These are phyloP conservation scores for Dissostichus mawsoni DNA, from an alignment of 2,113 vertebrate species.

Conservation along the genomic window DNA sequence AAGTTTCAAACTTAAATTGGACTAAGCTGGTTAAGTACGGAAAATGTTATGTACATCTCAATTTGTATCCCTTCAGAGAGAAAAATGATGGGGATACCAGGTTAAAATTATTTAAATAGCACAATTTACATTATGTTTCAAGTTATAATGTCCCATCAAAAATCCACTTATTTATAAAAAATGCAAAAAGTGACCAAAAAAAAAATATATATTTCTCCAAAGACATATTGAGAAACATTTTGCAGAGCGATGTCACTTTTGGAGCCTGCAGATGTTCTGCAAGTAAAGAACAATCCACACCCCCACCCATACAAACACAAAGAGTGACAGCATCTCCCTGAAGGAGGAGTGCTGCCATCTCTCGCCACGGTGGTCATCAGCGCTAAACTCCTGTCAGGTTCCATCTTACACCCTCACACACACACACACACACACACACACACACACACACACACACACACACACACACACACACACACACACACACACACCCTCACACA, in stretches of 20 bases:
- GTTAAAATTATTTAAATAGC: background rate
- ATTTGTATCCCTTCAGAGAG: background rate
- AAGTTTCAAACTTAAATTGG: too few species aligned
- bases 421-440: constrained; percentile 32
- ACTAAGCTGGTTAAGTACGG: too few species aligned
- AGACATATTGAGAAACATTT: background rate
- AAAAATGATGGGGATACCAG: background rate
- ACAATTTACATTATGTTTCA: too few species aligned
- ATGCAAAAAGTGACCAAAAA: background rate
- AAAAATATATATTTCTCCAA: background rate
- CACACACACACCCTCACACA: constrained; percentile 18
- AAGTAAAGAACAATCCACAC: constrained; percentile 33
- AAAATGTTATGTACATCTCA: too few species aligned
- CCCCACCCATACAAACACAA: constrained; percentile 18
- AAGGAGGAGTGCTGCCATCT: constrained; percentile 61
- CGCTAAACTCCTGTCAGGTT: constrained; percentile 81
- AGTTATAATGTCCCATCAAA: background rate
- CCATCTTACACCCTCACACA: constrained; percentile 53
- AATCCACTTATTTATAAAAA: background rate
- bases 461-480: constrained; percentile 27
- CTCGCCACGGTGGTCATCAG: constrained; percentile 66
- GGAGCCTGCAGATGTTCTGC: constrained; percentile 22
- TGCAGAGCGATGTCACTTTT: constrained; percentile 4
- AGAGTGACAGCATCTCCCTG: constrained; percentile 60
- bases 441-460: constrained; percentile 34